phyloP scores from a whole-genome alignment of 1,140 invertebrate species.

The Antheraea mylitta region DNA sequence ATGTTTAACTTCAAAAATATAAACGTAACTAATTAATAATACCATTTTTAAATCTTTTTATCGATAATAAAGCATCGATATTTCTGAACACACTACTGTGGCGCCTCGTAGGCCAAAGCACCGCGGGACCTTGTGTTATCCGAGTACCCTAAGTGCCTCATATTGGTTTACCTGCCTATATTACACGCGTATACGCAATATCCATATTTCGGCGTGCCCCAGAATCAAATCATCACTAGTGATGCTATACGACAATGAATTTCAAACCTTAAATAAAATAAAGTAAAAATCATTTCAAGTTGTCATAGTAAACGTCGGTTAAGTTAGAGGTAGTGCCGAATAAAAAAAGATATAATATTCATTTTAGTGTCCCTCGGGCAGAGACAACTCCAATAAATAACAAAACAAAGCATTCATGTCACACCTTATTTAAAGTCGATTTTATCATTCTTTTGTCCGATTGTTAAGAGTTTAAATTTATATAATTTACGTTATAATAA shows the following conservation, averaged over 20 bases:
- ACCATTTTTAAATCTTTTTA: background rate
- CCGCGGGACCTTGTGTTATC: conserved; percentile 65
- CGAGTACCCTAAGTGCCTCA: conserved; percentile 66
- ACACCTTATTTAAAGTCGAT: conserved; percentile 63
- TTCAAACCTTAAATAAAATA: background rate
- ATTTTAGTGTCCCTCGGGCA: conserved; percentile 67
- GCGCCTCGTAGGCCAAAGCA: conserved; percentile 56
- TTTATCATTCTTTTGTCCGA: conserved; percentile 42
- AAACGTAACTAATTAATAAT: no score
- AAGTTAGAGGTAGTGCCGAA: background rate
- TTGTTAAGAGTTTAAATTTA: conserved; percentile 2
- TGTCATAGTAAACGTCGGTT: background rate
- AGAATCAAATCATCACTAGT: background rate
- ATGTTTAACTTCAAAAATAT: no score
- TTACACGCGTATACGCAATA: conserved; percentile 63
- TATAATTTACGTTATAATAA: background rate
- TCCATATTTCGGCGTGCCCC: conserved; percentile 42
- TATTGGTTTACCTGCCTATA: conserved; percentile 71
- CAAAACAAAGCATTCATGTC: conserved; percentile 63
- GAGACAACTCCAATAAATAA: conserved; percentile 68
- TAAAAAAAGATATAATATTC: conserved; percentile 60
- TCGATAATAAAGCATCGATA: background rate
- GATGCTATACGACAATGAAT: background rate
- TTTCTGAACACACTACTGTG: conserved; percentile 42
- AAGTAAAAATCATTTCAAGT: background rate